phyloP scores from a whole-genome alignment of 2,888 invertebrate species.

The Odontothrips loti region DNA sequence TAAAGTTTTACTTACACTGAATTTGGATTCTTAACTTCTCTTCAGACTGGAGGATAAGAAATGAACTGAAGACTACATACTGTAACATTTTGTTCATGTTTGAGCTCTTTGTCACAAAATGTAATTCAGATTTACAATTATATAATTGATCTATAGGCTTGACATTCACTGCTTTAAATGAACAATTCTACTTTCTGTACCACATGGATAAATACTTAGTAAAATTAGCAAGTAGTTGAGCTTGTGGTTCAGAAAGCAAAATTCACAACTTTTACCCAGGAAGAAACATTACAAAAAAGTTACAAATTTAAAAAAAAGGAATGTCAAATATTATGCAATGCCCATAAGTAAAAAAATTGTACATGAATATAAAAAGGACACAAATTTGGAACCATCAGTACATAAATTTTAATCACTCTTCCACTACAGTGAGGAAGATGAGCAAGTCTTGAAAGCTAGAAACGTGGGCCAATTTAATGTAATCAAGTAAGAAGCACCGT shows the following conservation, averaged over 20 bases:
- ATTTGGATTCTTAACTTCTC: background rate
- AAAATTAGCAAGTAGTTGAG: background rate
- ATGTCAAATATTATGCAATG: constrained; percentile 7
- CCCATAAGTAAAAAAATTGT: background rate
- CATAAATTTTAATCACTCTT: background rate
- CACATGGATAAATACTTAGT: constrained; percentile 6
- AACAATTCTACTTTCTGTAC: background rate
- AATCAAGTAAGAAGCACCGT: too few relatives aligned
- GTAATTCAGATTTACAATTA: background rate
- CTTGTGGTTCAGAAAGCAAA: constrained; percentile 5
- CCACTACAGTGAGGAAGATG: background rate
- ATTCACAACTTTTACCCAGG: background rate
- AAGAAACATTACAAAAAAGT: background rate
- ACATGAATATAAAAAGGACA: background rate
- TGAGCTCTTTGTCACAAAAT: background rate
- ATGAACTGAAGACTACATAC: background rate
- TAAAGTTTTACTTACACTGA: background rate
- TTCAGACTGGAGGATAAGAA: background rate
- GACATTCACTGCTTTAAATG: background rate
- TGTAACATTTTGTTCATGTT: background rate
- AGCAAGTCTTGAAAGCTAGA: background rate
- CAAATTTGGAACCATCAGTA: background rate
- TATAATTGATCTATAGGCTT: background rate
- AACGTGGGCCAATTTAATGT: background rate
- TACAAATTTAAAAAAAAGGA: constrained; percentile 7